These are phyloP conservation scores for Panonychus citri DNA, from an alignment of 1,140 invertebrate species.

Conservation along the genomic window DNA sequence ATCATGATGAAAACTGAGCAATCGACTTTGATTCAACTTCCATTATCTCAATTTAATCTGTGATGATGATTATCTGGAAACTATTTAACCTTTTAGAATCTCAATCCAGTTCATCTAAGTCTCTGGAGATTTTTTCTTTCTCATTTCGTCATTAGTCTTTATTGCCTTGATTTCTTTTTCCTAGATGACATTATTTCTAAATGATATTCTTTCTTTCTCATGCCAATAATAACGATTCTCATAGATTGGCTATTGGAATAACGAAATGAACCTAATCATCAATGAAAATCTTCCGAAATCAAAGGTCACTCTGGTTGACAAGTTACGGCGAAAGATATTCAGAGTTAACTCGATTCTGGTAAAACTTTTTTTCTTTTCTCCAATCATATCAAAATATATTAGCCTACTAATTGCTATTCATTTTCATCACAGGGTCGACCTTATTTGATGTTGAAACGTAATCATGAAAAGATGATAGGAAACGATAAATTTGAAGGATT, in stretches of 20 bases:
- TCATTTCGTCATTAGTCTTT: too few species aligned
- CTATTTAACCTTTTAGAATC: not conserved
- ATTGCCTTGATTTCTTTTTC: not conserved
- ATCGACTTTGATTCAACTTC: too few species aligned
- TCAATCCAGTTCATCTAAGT: not conserved
- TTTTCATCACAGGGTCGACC: conserved; percentile 17
- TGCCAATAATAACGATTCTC: not conserved
- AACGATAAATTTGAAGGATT: conserved; percentile 51
- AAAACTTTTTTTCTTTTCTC: not conserved
- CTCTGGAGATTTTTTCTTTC: too few species aligned
- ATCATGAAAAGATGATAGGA: conserved; percentile 31
- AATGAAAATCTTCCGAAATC: not conserved
- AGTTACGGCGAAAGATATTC: not conserved
- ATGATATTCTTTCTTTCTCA: not conserved
- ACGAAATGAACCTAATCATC: not conserved
- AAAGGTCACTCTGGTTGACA: not conserved
- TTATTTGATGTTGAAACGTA: conserved; percentile 10
- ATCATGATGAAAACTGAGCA: too few species aligned
- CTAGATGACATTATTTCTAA: not conserved
- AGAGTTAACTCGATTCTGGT: not conserved
- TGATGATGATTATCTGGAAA: not conserved
- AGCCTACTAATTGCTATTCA: not conserved
- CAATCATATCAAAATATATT: not conserved
- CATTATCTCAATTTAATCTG: too few species aligned
- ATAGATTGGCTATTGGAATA: not conserved